Evolutionary conservation across 2,113 vertebrate species (phyloP), one percentile per base, ranked within the genome.

Genomic region (Theropithecus gelada): DNA sequence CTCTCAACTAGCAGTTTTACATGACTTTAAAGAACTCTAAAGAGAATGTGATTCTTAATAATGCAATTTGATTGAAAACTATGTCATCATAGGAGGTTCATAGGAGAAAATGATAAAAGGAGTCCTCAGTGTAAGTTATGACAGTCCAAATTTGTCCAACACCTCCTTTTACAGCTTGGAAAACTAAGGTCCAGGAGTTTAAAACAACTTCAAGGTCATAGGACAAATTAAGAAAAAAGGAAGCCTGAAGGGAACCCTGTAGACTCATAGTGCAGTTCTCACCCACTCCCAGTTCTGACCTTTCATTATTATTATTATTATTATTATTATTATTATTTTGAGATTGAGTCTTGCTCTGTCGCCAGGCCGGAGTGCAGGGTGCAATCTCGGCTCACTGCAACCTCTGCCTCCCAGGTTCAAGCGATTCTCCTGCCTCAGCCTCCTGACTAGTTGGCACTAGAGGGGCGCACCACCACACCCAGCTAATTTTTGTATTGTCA

Each of bases 31-130:
- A 88, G 88, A 48, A 93, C 90, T 93, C 94, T 88, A 85, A 93
- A 97, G 57, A 88, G 6, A 80, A 32, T n/a, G 22, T 64, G 59
- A 90, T 10, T 92, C 40, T 95, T 88, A 48, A 93, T 59, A 97
- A 88, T 30, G 79, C 59, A 57, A 66, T 95, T 84, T 57, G 38
- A 68, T 40, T 96, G 81, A 94, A 95, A 95, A 89, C 45, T 66
- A 82, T n/a, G 43, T 45, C 55, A 61, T 70, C 61, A 52, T 32
- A 70, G 48, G 35, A 78, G 5, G 35, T 70, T 75, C 6, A 6
- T 20, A 72, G 61, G 8, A 76, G 14, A 93, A 93, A 87, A 92
- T 57, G 3, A 70, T 52, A 66, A 90, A 88, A 96, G n/a, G 52
- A 55, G 16, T 20, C 48, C 78, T 91, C 22, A 27, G 16, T 48